Conservation (phyloP, 2,113 vertebrate species). For the Urocynchramus pylzowi region DNA sequence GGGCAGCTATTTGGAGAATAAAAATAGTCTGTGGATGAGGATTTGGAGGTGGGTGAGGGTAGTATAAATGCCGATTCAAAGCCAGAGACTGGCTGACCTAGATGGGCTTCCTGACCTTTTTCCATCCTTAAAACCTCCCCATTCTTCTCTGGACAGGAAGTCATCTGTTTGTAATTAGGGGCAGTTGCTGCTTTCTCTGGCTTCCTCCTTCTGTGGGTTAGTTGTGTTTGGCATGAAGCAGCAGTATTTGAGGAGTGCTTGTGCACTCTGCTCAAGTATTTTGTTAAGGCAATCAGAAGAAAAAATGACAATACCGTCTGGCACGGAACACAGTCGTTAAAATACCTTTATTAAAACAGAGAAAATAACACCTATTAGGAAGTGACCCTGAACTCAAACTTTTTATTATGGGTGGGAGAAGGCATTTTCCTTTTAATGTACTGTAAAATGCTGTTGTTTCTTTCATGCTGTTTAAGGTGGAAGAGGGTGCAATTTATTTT, state of each 20-base stretch:
- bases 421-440: constrained; percentile 35
- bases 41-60: constrained; percentile 39
- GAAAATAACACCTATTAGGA: constrained; percentile 74
- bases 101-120: constrained; percentile 67
- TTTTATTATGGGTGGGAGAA: constrained; percentile 54
- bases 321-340: constrained; percentile 67
- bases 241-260: constrained; percentile 31
- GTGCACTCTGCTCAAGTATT: background rate
- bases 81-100: constrained; percentile 43
- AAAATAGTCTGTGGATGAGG: constrained; percentile 65
- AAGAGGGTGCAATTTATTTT: constrained; percentile 51
- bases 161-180: constrained; percentile 67
- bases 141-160: constrained; percentile 31
- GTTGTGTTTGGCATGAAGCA: constrained; percentile 68
- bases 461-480: constrained; percentile 41
- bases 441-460: constrained; percentile 48
- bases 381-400: constrained; percentile 64
- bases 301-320: constrained; percentile 71
- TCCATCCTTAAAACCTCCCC: constrained; percentile 56
- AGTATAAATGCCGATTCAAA: constrained; percentile 65
- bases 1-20: constrained; percentile 72
- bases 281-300: constrained; percentile 57
- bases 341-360: constrained; percentile 72
- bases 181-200: constrained; percentile 62
- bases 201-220: constrained; percentile 56